Conservation (phyloP, 2,888 invertebrate species). For the Hylaea fasciaria region DNA sequence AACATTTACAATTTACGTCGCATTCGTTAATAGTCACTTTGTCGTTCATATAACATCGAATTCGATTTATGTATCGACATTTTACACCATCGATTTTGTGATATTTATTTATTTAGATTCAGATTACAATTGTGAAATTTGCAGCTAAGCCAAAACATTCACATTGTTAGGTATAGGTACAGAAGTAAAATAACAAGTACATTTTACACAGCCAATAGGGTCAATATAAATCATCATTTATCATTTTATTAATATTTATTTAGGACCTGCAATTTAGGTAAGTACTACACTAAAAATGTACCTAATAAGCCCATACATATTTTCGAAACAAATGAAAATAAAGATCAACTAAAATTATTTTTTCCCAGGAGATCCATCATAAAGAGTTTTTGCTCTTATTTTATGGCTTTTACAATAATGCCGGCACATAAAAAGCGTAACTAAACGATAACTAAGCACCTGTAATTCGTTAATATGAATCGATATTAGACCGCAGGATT, state of each 20-base stretch:
- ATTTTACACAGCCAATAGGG: no score
- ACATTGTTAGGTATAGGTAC: no score
- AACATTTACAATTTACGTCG: conserved; percentile 18
- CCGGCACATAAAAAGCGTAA: conserved; percentile 47
- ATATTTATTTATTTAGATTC: no score
- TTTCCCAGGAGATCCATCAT: conserved; percentile 1
- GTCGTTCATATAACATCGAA: no score
- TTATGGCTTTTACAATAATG: conserved; percentile 41
- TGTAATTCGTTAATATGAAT: conserved; percentile 55
- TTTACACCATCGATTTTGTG: no score
- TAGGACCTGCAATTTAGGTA: no score
- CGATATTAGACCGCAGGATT: conserved; percentile 55
- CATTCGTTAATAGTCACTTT: conserved; percentile 8
- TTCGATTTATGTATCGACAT: no score
- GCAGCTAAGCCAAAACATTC: no score
- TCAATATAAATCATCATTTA: no score
- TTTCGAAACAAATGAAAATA: background rate
- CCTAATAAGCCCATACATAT: background rate
- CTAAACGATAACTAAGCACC: conserved; percentile 55
- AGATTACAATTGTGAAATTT: no score
- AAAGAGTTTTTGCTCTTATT: conserved; percentile 40
- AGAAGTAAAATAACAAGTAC: no score
- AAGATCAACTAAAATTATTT: background rate
- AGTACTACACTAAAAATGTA: background rate
- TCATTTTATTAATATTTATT: no score